phyloP scores from a whole-genome alignment of 2,797 vertebrate genomes.

The Tragopan temminckii region DNA sequence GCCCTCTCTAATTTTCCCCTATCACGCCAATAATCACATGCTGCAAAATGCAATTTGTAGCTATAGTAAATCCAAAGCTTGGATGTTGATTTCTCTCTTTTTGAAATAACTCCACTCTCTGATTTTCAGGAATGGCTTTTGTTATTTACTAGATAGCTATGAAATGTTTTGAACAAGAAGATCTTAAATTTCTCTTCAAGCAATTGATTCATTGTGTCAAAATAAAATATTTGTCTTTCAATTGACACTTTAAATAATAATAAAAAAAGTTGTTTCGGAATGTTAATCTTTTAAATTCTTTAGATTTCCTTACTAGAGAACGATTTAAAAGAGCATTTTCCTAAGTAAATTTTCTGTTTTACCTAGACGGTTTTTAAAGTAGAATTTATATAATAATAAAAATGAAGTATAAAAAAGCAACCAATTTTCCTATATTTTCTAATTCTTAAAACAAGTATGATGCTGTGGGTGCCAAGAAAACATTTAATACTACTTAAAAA shows the following conservation, averaged over 20 bases:
- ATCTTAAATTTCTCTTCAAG: background rate
- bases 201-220: background rate
- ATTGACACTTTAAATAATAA: background rate
- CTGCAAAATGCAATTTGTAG: background rate
- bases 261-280: background rate
- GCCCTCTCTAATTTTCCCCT: background rate
- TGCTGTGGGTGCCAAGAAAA: background rate
- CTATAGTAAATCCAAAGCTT: background rate
- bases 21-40: background rate
- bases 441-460: background rate
- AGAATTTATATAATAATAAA: background rate
- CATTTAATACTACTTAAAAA: background rate
- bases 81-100: background rate
- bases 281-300: background rate
- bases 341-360: background rate
- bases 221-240: background rate
- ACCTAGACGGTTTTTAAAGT: background rate
- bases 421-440: background rate
- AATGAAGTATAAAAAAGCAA: background rate
- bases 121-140: background rate
- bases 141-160: background rate
- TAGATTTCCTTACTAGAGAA: background rate
- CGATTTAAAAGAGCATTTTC: background rate
- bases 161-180: background rate
- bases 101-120: background rate